A percentile compares a stretch with the other conserved stretches of the same genome.
phyloP scores from a whole-genome alignment of 2,113 vertebrate genomes.

The Prolemur simus region DNA sequence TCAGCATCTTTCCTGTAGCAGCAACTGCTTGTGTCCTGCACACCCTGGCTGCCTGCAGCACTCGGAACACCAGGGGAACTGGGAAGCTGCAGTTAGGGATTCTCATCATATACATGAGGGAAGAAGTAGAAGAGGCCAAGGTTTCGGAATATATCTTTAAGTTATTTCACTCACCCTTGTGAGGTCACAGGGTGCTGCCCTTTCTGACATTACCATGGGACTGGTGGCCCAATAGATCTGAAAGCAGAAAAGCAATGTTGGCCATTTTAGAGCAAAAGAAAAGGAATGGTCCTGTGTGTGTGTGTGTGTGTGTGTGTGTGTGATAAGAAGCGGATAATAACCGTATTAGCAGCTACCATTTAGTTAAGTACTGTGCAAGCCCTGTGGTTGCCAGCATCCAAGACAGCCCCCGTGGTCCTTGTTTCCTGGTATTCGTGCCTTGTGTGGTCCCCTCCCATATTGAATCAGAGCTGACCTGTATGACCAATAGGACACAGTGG shows the following conservation, averaged over 20 bases:
- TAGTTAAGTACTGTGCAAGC: background rate
- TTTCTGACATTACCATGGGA: background rate
- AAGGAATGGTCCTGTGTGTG: background rate
- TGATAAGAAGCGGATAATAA: background rate
- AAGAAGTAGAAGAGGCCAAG: background rate
- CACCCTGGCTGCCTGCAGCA: background rate
- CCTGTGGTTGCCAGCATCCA: background rate
- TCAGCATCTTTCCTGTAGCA: conserved; percentile 13
- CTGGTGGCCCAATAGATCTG: too few species aligned
- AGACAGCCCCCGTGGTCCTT: background rate
- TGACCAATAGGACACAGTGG: background rate
- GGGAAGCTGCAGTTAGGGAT: background rate
- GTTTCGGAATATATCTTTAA: background rate
- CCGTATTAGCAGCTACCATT: background rate
- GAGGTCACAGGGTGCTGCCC: background rate
- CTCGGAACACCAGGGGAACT: background rate
- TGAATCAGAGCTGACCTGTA: background rate
- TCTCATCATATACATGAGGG: background rate
- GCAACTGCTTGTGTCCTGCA: background rate
- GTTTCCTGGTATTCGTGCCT: background rate
- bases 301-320: background rate
- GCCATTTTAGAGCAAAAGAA: background rate
- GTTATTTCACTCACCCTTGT: background rate
- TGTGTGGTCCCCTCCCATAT: accelerated
- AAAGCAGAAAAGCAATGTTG: background rate